Base-by-base conservation (phyloP, 2,113 vertebrate genomes). In the Odontophorus gujanensis region DNA sequence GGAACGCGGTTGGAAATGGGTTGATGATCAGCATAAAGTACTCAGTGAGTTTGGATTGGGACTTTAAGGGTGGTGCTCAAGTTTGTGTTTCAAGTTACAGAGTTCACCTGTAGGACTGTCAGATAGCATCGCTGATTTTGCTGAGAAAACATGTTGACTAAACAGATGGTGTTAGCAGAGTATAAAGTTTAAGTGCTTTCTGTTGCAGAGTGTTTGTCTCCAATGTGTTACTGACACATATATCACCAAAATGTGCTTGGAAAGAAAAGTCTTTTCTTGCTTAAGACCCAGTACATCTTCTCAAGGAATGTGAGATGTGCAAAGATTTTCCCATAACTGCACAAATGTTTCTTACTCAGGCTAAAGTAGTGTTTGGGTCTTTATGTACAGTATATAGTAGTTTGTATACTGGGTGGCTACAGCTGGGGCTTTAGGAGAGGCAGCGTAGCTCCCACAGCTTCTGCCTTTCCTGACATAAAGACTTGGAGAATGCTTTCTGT, bases 21-120 rank as follows among this genome's bases (percentile, higher is more conserved):
- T 73, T 61, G 73, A 69, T 32, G 81, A 87, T 22, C 67, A 73
- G 92, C 48, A 63, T 92, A 84, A 92, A 92, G 94, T 96, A 84
- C 82, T 89, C 53, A 69, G 58, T 78, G 81, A 36, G 15, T 89
- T 58, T 80, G 53, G 90, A 87, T 90, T 94, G 80, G 61, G 34
- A 5, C 42, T 59, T 15, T 5, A 10, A 36, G 61, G 42, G 59
- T 83, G 63, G 11, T 32, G 42, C 17, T 61, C 34, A 45, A 57
- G 36, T 9, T 9, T 42, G 51, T 16, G 45, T 18, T 86, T 50
- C 20, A 9, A 18, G 48, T 28, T 74, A 7, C 36, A 3, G 11
- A 7, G 50, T 42, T 85, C 26, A 28, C 47, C 51, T 48, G 11
- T 25, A 65, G 74, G 30, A 13, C n/a, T 26, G 28, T 34, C 11